phyloP scores from a whole-genome alignment of 2,888 invertebrate species.

The Conops quadrifasciatus region DNA sequence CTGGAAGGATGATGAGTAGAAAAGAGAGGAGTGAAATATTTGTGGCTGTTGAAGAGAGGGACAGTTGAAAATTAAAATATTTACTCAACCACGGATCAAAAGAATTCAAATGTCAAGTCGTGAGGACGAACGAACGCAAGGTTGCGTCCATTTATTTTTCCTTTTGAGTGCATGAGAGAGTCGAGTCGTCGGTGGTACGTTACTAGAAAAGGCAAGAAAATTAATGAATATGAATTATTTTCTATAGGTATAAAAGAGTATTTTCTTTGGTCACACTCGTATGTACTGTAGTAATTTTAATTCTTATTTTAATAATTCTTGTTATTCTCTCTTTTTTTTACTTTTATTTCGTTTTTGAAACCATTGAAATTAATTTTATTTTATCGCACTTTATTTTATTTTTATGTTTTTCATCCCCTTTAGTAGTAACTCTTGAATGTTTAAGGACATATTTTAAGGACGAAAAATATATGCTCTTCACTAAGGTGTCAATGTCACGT shows the following conservation, averaged over 20 bases:
- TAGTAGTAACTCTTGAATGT: neutral
- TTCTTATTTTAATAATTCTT: neutral
- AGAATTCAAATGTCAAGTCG: no score
- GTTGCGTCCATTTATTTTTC: no score
- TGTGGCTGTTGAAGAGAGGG: neutral
- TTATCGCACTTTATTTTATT: neutral
- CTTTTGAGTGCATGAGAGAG: no score
- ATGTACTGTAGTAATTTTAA: no score
- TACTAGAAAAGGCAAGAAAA: no score
- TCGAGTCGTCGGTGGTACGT: no score
- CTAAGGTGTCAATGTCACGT: no score
- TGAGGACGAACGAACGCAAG: no score
- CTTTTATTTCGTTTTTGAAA: neutral
- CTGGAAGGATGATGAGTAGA: neutral
- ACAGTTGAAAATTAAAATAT: neutral
- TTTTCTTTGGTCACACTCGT: neutral
- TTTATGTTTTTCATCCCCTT: neutral
- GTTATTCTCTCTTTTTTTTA: neutral
- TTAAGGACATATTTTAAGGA: constrained; percentile 28
- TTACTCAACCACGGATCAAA: neutral
- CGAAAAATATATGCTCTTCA: no score
- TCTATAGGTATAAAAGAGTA: no score
- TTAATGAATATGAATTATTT: no score
- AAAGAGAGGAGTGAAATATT: constrained; percentile 7
- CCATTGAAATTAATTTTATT: neutral